phyloP scores from a whole-genome alignment of 2,888 invertebrate genomes.

The Philereme transversata region DNA sequence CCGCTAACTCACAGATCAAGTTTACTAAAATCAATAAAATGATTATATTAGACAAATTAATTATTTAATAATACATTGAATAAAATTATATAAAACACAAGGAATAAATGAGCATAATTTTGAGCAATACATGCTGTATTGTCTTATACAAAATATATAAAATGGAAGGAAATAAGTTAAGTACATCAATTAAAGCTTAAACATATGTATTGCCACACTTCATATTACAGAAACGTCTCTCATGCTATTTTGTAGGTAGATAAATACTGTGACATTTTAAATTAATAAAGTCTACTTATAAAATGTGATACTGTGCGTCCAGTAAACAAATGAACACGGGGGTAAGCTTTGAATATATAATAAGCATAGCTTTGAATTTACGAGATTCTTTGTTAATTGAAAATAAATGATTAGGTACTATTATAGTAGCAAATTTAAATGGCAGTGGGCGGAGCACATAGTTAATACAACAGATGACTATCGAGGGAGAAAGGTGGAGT shows the following conservation, averaged over 20 bases:
- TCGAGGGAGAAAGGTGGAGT: too few relatives aligned
- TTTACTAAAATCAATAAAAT: constrained; percentile 45
- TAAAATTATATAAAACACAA: constrained; percentile 58
- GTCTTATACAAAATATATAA: constrained; percentile 60
- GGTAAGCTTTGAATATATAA: too few relatives aligned
- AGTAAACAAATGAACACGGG: background rate
- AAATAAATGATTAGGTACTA: too few relatives aligned
- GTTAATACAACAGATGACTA: too few relatives aligned
- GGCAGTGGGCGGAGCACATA: too few relatives aligned
- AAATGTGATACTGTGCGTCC: constrained; percentile 19
- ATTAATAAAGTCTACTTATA: too few relatives aligned
- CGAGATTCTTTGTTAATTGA: too few relatives aligned
- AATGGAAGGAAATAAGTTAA: constrained; percentile 42
- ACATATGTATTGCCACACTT: constrained; percentile 66
- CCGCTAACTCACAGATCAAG: constrained; percentile 67
- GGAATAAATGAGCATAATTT: constrained; percentile 71
- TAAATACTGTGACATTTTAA: constrained; percentile 27
- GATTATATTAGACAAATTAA: constrained; percentile 42
- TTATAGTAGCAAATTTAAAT: too few relatives aligned
- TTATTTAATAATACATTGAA: constrained; percentile 44
- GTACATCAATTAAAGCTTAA: constrained; percentile 65
- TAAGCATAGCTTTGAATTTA: too few relatives aligned
- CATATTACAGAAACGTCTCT: constrained; percentile 35
- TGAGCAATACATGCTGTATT: constrained; percentile 79
- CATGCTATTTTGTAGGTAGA: constrained; percentile 15